These are phyloP conservation scores for Heliothis virescens DNA, from an alignment of 1,140 invertebrate species.

Conservation along the genomic window DNA sequence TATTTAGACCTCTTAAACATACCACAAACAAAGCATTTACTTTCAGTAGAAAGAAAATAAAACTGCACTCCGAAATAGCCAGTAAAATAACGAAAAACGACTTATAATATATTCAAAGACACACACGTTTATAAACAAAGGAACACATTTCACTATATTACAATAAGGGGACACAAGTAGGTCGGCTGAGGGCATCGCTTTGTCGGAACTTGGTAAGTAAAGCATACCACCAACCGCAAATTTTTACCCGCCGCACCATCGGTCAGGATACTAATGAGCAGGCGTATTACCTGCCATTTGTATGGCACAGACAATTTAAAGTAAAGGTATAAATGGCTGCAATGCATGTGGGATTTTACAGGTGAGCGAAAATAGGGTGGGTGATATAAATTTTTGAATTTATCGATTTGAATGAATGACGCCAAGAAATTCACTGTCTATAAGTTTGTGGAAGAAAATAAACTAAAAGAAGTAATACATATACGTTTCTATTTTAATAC, in stretches of 20 bases:
- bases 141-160: neutral
- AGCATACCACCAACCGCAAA: neutral
- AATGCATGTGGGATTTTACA: neutral
- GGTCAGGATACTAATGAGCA: conserved; percentile 14
- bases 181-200: neutral
- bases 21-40: too few species aligned
- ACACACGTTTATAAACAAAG: neutral
- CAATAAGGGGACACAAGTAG: neutral
- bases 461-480: too few species aligned
- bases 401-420: too few species aligned
- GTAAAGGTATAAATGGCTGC: conserved; percentile 9
- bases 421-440: too few species aligned
- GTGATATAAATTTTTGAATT: too few species aligned
- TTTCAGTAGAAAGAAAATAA: too few species aligned
- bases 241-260: conserved; percentile 32
- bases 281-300: conserved; percentile 24
- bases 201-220: neutral
- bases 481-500: too few species aligned
- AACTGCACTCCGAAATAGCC: too few species aligned
- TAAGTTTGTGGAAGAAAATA: too few species aligned
- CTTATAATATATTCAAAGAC: too few species aligned
- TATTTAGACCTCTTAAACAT: too few species aligned
- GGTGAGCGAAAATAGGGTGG: neutral
- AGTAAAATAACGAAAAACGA: too few species aligned
- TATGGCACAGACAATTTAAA: conserved; percentile 7